A percentile compares a stretch with the other conserved stretches of the same genome.
These are phyloP conservation scores for Julus scandinavius DNA, from an alignment of 2,888 invertebrate species.

Conservation along the genomic window DNA sequence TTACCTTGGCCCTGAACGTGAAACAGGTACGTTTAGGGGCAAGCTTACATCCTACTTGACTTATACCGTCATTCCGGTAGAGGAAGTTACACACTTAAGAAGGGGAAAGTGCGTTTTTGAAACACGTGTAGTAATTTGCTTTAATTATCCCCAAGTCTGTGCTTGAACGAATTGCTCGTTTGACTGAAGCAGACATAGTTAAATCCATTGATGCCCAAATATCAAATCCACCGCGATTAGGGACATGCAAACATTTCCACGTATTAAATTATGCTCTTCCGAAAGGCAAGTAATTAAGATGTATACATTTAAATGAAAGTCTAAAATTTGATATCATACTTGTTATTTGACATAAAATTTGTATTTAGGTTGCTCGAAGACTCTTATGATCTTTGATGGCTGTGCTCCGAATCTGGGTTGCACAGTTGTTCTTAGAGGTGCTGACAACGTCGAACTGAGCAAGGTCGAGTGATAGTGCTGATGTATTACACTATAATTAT, in stretches of 20 bases:
- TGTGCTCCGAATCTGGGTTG: slow-evolving; percentile 86
- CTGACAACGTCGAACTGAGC: slow-evolving; percentile 76
- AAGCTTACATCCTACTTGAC: no score
- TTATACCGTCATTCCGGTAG: no score
- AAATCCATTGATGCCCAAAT: slow-evolving; percentile 86
- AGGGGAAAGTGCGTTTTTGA: no score
- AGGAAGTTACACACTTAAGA: no score
- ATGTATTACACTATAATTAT: no score
- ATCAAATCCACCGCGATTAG: slow-evolving; percentile 76
- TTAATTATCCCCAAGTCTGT: slow-evolving; percentile 69
- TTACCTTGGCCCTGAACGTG: slow-evolving; percentile 89
- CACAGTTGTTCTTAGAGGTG: slow-evolving; percentile 87
- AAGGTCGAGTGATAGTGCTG: slow-evolving; percentile 64
- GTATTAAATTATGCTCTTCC: slow-evolving; percentile 67
- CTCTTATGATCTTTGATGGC: slow-evolving; percentile 93
- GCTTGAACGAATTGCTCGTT: slow-evolving; percentile 81
- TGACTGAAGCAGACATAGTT: slow-evolving; percentile 85
- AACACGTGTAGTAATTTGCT: slow-evolving; percentile 51
- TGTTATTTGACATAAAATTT: not conserved
- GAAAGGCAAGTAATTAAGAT: slow-evolving; percentile 61
- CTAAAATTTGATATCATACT: not conserved
- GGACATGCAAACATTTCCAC: slow-evolving; percentile 85
- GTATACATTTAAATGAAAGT: not conserved
- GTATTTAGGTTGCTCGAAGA: slow-evolving; percentile 72
- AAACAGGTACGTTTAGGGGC: slow-evolving; percentile 70